Percentiles rank a stretch among this genome's conserved stretches.
Evolutionary conservation across 2,888 invertebrate species (phyloP).

Genomic region (Melanchra persicariae): DNA sequence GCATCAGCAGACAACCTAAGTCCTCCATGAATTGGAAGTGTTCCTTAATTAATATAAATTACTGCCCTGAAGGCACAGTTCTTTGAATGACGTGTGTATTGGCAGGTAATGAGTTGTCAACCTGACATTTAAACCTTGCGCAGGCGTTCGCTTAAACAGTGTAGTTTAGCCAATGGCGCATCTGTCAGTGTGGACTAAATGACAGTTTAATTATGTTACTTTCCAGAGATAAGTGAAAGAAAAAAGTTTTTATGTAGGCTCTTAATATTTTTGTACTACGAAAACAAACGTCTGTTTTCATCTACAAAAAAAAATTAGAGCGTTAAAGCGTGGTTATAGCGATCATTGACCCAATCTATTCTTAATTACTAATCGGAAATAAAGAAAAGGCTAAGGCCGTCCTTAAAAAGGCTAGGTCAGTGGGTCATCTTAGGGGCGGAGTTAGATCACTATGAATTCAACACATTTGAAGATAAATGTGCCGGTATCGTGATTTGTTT

Average conservation of each 20-base stretch:
- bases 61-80: not conserved
- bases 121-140: constrained; percentile 27
- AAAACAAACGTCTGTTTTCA: not conserved
- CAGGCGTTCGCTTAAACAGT: constrained; percentile 13
- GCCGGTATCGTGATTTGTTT: not conserved
- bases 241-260: not conserved
- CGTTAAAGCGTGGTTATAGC: too few relatives aligned
- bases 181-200: constrained; percentile 5
- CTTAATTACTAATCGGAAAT: too few relatives aligned
- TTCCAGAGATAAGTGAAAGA: not conserved
- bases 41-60: constrained; percentile 4
- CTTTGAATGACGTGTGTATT: constrained; percentile 18
- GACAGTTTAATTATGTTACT: constrained; percentile 7
- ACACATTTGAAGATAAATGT: too few relatives aligned
- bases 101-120: constrained; percentile 19
- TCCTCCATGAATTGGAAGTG: not conserved
- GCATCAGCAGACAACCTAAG: not conserved
- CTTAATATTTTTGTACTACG: too few relatives aligned
- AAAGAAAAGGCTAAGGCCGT: too few relatives aligned
- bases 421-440: too few relatives aligned
- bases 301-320: not conserved
- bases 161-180: constrained; percentile 11
- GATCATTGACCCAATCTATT: not conserved
- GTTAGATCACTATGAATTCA: too few relatives aligned
- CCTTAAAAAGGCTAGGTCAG: too few relatives aligned